These are phyloP conservation scores for Phaethornis superciliosus DNA, from an alignment of 2,113 vertebrate genomes.

Conservation along the genomic window DNA sequence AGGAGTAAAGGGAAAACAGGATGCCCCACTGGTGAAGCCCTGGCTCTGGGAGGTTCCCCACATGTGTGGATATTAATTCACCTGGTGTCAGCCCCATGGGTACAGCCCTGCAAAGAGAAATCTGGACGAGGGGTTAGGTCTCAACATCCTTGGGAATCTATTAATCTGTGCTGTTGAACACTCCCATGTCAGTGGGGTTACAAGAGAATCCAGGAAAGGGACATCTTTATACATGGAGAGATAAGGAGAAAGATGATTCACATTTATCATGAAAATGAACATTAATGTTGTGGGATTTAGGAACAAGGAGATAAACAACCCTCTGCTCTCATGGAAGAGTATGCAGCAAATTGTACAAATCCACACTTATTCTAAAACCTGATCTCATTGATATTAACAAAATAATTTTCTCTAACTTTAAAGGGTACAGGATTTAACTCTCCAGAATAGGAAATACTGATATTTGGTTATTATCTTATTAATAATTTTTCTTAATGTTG, in stretches of 20 bases:
- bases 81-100: neutral
- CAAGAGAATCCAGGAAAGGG: neutral
- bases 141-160: neutral
- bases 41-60: neutral
- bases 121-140: neutral
- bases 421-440: neutral
- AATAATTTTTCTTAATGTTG: neutral
- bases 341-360: neutral
- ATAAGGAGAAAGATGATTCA: neutral
- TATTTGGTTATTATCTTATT: neutral
- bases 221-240: neutral
- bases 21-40: neutral
- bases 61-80: neutral
- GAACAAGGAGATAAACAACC: neutral
- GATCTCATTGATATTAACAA: neutral
- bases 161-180: neutral
- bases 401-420: neutral
- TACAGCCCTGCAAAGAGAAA: neutral
- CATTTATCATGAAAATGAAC: neutral
- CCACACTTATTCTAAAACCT: neutral
- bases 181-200: neutral
- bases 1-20: neutral
- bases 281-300: neutral
- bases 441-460: neutral
- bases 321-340: neutral